Evolutionary conservation across 92 coral and sea anemone genomes (phyloP).

Genomic region (Parazoanthus swiftii): DNA sequence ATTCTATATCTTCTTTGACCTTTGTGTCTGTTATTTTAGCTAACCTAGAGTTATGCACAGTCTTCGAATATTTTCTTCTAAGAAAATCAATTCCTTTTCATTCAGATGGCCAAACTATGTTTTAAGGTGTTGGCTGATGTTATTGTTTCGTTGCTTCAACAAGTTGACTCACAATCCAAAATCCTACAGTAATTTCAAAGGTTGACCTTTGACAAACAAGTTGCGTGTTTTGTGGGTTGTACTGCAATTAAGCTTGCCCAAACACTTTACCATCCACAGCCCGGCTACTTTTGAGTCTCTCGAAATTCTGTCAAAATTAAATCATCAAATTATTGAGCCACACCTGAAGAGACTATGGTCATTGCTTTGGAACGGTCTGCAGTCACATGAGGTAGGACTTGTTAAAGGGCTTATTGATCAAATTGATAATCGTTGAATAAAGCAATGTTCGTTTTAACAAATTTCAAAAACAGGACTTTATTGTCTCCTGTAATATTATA

Average conservation of each 20-base stretch:
- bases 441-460: not conserved
- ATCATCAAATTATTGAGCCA: slow-evolving; percentile 77
- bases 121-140: not conserved
- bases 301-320: slow-evolving; percentile 60
- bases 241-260: not conserved
- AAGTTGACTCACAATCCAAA: not conserved
- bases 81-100: no score
- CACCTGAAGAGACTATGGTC: slow-evolving; percentile 58
- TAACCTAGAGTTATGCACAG: not conserved
- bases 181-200: no score
- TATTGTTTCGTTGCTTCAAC: not conserved
- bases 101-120: not conserved
- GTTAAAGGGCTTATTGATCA: not conserved
- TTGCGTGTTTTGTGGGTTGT: not conserved
- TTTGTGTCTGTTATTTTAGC: not conserved
- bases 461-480: no score
- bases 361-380: slow-evolving; percentile 54
- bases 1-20: not conserved
- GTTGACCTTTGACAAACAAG: not conserved
- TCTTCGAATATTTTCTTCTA: no score
- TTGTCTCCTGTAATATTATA: no score
- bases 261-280: slow-evolving; percentile 1
- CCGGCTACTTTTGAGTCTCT: slow-evolving; percentile 54
- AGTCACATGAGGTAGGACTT: not conserved
- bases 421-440: not conserved